Evolutionary conservation across 2,888 invertebrate species (phyloP).

Genomic region (Timandra comae): DNA sequence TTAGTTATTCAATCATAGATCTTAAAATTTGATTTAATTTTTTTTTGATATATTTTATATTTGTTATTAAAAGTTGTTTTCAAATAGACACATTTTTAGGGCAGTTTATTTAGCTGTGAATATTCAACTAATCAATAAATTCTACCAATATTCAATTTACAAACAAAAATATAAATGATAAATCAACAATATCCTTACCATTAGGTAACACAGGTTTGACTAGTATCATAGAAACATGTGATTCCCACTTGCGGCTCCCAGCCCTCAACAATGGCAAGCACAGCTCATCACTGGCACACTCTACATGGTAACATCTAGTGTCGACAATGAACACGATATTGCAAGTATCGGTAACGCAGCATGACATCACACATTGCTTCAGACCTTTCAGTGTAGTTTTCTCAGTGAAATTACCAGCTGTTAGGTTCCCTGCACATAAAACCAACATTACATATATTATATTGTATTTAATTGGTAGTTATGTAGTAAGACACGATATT

Average conservation of each 20-base stretch:
- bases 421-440: constrained; percentile 61
- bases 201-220: constrained; percentile 82
- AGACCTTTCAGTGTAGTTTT: constrained; percentile 70
- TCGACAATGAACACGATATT: constrained; percentile 88
- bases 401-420: constrained; percentile 79
- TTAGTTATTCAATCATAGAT: too few relatives aligned
- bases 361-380: constrained; percentile 80
- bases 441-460: too few relatives aligned
- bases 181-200: constrained; percentile 39
- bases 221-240: constrained; percentile 84
- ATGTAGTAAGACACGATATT: too few relatives aligned
- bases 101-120: too few relatives aligned
- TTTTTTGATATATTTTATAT: too few relatives aligned
- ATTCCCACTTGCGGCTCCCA: constrained; percentile 69
- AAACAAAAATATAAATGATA: background rate
- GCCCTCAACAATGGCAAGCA: constrained; percentile 81
- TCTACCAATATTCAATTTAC: too few relatives aligned
- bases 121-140: too few relatives aligned
- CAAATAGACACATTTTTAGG: too few relatives aligned
- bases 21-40: too few relatives aligned
- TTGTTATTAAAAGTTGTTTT: too few relatives aligned
- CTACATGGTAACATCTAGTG: constrained; percentile 85
- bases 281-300: constrained; percentile 82
- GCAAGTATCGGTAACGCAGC: constrained; percentile 81
- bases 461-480: too few relatives aligned